Evolutionary conservation across 2,113 vertebrate genomes (phyloP).

Genomic region (Sapajus apella): DNA sequence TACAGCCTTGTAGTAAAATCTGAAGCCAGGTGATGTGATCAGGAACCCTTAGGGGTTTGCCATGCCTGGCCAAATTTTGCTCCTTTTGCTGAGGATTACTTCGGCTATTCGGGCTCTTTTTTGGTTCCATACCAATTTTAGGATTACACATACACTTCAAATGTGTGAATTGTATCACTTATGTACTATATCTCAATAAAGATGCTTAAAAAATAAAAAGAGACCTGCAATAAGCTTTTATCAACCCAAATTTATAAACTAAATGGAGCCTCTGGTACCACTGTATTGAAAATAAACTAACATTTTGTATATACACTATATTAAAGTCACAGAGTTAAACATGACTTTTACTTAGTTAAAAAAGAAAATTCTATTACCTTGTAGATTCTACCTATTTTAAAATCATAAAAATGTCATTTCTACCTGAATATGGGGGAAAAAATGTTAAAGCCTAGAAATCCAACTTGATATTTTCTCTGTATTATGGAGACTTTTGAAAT

Average conservation of each 20-base stretch:
- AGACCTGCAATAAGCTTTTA: neutral
- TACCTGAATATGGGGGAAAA: neutral
- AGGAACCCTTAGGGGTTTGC: too few relatives aligned
- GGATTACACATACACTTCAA: neutral
- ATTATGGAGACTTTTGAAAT: neutral
- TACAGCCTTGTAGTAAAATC: too few relatives aligned
- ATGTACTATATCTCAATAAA: neutral
- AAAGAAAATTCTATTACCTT: neutral
- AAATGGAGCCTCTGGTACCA: neutral
- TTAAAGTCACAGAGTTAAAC: neutral
- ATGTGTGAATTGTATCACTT: neutral
- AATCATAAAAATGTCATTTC: neutral
- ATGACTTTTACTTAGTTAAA: slow-evolving; percentile 25
- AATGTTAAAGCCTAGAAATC: neutral
- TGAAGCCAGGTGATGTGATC: too few relatives aligned
- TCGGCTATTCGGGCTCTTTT: too few relatives aligned
- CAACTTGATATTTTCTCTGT: slow-evolving; percentile 2
- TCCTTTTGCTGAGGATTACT: too few relatives aligned
- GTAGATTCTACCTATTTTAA: neutral
- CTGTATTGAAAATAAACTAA: neutral
- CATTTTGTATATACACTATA: neutral
- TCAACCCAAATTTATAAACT: neutral
- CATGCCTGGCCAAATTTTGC: too few relatives aligned
- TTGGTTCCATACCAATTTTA: too few relatives aligned
- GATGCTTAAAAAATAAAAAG: neutral